phyloP scores from a whole-genome alignment of 2,797 vertebrate species.

The Spheniscus humboldti region DNA sequence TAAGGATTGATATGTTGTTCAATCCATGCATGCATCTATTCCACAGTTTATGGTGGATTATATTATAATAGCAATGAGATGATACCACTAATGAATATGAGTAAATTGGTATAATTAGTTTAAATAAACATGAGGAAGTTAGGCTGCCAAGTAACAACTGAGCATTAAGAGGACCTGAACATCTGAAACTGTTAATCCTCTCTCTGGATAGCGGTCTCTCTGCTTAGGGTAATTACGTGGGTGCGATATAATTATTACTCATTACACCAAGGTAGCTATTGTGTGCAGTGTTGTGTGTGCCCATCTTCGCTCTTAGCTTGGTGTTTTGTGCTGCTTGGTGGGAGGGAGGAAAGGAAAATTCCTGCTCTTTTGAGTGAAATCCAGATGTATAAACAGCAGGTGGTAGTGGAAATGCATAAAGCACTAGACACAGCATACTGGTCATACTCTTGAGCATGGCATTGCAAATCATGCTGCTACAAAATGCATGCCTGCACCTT shows the following conservation, averaged over 20 bases:
- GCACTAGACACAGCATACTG: rapidly evolving
- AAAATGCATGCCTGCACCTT: background rate
- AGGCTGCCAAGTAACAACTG: background rate
- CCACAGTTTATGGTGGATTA: background rate
- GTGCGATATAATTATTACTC: background rate
- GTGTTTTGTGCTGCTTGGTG: background rate
- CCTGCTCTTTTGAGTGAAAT: background rate
- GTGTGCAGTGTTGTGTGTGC: rapidly evolving
- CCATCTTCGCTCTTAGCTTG: background rate
- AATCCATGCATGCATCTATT: background rate
- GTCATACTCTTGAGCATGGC: background rate
- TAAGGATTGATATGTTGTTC: rapidly evolving
- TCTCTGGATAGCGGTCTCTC: background rate
- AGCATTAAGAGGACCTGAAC: background rate
- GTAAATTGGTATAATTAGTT: background rate
- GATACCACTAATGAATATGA: background rate
- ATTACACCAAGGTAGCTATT: background rate
- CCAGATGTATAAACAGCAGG: background rate
- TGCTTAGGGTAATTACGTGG: background rate
- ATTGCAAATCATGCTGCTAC: background rate
- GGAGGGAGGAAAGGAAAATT: background rate
- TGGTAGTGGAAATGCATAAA: background rate
- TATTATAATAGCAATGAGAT: background rate
- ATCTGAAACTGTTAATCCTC: background rate
- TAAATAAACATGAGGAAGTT: background rate